phyloP scores from a whole-genome alignment of 2,113 vertebrate species.

The Sturnus vulgaris region DNA sequence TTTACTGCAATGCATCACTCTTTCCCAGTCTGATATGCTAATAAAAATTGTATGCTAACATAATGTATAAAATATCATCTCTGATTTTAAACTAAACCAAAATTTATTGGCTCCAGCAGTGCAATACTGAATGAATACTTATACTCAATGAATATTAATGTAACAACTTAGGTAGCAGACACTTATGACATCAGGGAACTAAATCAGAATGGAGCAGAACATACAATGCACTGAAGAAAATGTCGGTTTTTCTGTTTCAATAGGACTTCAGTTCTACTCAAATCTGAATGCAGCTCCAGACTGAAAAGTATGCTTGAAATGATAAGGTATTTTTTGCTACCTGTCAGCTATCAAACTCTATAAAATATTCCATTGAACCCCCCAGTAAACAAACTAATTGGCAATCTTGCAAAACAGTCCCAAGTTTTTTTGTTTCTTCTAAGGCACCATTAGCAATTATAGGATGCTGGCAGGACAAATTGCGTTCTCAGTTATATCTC shows the following conservation, averaged over 20 bases:
- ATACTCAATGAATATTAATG: conserved; percentile 28
- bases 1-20: conserved; percentile 48
- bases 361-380: background rate
- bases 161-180: background rate
- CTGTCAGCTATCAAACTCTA: background rate
- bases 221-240: background rate
- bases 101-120: conserved; percentile 31
- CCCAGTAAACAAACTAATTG: background rate
- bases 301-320: background rate
- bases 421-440: background rate
- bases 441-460: conserved; percentile 5
- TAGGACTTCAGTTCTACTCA: background rate
- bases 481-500: background rate
- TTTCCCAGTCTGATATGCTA: conserved; percentile 35
- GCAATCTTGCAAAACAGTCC: background rate
- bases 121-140: background rate
- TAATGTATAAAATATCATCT: conserved; percentile 54
- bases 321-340: background rate
- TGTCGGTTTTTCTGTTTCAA: background rate
- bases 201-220: background rate
- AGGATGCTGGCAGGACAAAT: conserved; percentile 15
- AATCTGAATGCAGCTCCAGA: background rate
- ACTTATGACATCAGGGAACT: background rate
- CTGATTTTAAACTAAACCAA: conserved; percentile 45
- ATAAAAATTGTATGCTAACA: conserved; percentile 58